Conservation (phyloP, 2,797 vertebrate species). For the Falco concolor region DNA sequence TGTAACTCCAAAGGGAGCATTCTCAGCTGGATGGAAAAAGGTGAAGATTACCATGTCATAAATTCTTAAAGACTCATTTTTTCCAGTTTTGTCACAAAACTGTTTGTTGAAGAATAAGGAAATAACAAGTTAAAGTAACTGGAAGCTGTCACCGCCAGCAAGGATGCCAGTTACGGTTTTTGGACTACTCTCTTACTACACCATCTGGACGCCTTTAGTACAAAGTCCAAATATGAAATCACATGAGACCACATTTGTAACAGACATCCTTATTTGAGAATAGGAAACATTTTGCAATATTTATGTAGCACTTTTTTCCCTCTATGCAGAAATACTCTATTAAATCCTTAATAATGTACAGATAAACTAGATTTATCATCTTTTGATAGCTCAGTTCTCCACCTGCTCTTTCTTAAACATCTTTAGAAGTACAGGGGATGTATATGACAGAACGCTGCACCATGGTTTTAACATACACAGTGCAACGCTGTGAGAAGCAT, state of each 20-base stretch:
- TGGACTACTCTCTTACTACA: background rate
- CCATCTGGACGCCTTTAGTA: slow-evolving; percentile 30
- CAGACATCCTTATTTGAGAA: background rate
- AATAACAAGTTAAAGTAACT: slow-evolving; percentile 13
- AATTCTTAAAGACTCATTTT: slow-evolving; percentile 11
- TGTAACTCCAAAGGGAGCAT: background rate
- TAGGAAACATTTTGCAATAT: background rate
- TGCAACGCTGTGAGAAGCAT: background rate
- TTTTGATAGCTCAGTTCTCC: background rate
- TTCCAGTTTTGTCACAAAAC: background rate
- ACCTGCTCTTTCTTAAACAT: background rate
- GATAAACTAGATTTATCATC: background rate
- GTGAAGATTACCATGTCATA: background rate
- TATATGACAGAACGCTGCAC: background rate
- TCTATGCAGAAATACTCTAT: background rate
- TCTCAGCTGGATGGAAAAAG: background rate
- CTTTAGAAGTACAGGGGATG: background rate
- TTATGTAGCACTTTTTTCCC: background rate
- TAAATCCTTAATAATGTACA: background rate
- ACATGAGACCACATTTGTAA: background rate
- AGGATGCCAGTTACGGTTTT: slow-evolving; percentile 19
- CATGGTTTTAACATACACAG: background rate
- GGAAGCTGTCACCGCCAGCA: background rate
- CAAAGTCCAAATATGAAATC: background rate
- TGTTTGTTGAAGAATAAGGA: slow-evolving; percentile 24